phyloP scores from a whole-genome alignment of 2,797 vertebrate species.

The Protosalanx chinensis region DNA sequence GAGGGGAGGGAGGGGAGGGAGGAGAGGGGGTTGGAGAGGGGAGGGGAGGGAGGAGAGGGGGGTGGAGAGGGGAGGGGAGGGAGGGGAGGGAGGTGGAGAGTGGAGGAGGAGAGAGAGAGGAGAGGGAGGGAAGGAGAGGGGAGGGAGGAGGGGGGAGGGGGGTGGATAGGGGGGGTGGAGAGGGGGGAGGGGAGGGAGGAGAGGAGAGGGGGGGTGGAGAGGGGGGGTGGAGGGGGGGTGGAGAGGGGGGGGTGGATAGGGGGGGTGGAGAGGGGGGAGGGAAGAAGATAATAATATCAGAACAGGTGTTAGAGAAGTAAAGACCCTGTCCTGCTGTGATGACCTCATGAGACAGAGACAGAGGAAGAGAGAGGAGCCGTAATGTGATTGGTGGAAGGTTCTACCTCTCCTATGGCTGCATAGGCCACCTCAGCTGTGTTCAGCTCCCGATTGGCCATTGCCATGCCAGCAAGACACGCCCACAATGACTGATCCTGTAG shows the following conservation, averaged over 20 bases:
- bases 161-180: neutral
- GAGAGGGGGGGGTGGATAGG: too few relatives aligned
- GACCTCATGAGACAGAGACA: neutral
- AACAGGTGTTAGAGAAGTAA: neutral
- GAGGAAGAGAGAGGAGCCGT: neutral
- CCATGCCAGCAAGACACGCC: conserved; percentile 95
- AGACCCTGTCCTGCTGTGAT: too few relatives aligned
- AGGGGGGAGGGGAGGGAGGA: neutral
- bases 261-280: too few relatives aligned
- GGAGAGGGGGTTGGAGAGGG: neutral
- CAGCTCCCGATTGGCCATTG: conserved; percentile 86
- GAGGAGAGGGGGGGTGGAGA: neutral
- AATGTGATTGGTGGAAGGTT: conserved; percentile 15
- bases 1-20: neutral
- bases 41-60: neutral
- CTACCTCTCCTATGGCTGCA: conserved; percentile 88
- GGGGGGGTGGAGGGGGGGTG: neutral
- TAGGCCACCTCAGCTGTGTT: conserved; percentile 91
- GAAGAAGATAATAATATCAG: neutral
- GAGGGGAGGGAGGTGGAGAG: too few relatives aligned
- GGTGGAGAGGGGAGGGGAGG: neutral
- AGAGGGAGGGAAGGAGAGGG: too few relatives aligned
- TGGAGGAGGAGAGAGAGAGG: neutral
- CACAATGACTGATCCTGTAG: conserved; percentile 87
- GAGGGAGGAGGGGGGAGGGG: neutral